Evolutionary conservation across 2,113 vertebrate genomes (phyloP), one percentile per base, ranked within the genome.

Genomic region (Larimichthys crocea): DNA sequence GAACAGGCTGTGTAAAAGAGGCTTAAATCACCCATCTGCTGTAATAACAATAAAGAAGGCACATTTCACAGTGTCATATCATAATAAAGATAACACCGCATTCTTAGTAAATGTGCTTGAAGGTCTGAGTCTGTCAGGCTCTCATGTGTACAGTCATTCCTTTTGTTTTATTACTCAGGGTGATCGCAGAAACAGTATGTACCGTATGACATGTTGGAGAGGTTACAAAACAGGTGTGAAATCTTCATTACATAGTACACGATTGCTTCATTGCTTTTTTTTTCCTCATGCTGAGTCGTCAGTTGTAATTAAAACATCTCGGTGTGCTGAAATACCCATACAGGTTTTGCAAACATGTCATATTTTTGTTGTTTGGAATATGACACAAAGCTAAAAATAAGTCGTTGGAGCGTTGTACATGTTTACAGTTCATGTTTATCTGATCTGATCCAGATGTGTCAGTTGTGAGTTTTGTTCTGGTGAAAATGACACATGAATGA

Each of bases 251-350:
- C 40, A 17, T 31, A 44, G 20, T 2, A 7, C 3, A 4, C 0
- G 29, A 72, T 64, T 65, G 62, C 62, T 81, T 61, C 55, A 78
- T 52, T 52, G 56, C 72, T 31, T 53, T 14, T 48, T 31, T 74
- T 52, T 20, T 24, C 6, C n/a, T 56, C 52, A 69, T 9, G 26
- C 60, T 53, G 49, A 79, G 17, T 57, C 10, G 19, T 11, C 19
- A 12, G 24, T 4, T 69, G 9, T 22, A 59, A 62, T 57, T 22
- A 12, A 20, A 49, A 26, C 48, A 20, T n/a, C 40, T 29, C 10
- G 8, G 53, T 40, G 40, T 70, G 63, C 69, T 59, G 67, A 80
- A 73, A 87, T 60, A 14, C 17, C 29, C 16, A 7, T 9, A 3
- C 1, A 31, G 0, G 19, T 46, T 68, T 67, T 53, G 31, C 16